These are phyloP conservation scores for Lithosia quadra DNA, from an alignment of 2,888 invertebrate species.

Conservation along the genomic window DNA sequence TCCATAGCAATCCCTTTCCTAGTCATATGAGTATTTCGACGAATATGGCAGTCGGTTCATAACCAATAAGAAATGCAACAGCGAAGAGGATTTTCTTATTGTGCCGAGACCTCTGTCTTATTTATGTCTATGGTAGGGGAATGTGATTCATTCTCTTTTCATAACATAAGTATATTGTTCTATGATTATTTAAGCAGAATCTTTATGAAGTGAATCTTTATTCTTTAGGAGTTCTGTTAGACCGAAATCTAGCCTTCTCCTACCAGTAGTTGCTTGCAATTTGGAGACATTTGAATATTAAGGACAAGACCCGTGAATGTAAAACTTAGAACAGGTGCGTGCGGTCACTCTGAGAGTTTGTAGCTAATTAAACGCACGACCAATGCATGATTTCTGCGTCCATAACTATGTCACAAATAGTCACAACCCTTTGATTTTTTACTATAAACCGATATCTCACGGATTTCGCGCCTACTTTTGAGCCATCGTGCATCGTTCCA, in stretches of 20 bases:
- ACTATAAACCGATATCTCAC: no score
- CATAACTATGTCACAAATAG: no score
- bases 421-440: no score
- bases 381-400: no score
- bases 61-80: conserved; percentile 54
- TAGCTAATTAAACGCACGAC: no score
- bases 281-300: no score
- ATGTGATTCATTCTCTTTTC: conserved; percentile 19
- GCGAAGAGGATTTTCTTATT: conserved; percentile 46
- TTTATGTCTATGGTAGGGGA: conserved; percentile 39
- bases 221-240: not conserved
- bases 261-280: no score
- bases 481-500: no score
- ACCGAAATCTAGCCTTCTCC: not conserved
- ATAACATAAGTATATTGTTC: conserved; percentile 21
- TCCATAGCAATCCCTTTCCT: not conserved
- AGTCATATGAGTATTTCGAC: not conserved
- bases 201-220: not conserved
- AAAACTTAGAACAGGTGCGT: no score
- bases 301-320: no score
- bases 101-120: conserved; percentile 48
- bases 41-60: conserved; percentile 13
- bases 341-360: no score
- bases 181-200: conserved; percentile 24
- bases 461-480: no score